Evolutionary conservation across 2,113 vertebrate genomes (phyloP).

Genomic region (Noctilio leporinus): DNA sequence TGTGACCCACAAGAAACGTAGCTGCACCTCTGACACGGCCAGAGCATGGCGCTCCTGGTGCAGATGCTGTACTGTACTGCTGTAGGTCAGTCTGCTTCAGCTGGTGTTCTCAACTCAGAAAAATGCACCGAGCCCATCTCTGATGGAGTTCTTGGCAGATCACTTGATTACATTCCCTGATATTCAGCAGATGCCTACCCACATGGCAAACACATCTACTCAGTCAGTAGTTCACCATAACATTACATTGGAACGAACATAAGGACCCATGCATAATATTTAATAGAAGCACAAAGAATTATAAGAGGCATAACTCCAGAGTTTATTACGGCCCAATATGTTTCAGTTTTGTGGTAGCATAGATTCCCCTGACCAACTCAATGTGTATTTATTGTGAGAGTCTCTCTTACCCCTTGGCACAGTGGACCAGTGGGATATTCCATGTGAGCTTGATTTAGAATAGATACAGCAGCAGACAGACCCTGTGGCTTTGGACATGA

Average conservation of each 20-base stretch:
- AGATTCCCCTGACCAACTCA: constrained; percentile 23
- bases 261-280: constrained; percentile 46
- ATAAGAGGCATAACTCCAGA: not conserved
- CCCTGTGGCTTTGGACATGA: constrained; percentile 25
- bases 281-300: constrained; percentile 65
- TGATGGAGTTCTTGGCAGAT: constrained; percentile 74
- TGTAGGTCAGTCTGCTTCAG: constrained; percentile 1
- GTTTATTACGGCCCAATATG: not conserved
- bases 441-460: constrained; percentile 48
- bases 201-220: constrained; percentile 67
- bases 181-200: constrained; percentile 75
- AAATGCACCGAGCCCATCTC: constrained; percentile 68
- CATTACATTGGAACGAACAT: constrained; percentile 48
- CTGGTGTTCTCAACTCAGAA: constrained; percentile 73
- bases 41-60: constrained; percentile 21
- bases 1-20: not conserved
- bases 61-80: not conserved
- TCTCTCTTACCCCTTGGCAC: constrained; percentile 33
- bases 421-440: constrained; percentile 15
- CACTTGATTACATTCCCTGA: constrained; percentile 71
- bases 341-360: constrained; percentile 24
- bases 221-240: constrained; percentile 51
- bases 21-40: not conserved
- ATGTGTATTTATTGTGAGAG: constrained; percentile 45
- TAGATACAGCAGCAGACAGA: constrained; percentile 14